A percentile compares a stretch with the other conserved stretches of the same genome.
Evolutionary conservation across 2,113 vertebrate species (phyloP).

Genomic region (Ursus arctos): DNA sequence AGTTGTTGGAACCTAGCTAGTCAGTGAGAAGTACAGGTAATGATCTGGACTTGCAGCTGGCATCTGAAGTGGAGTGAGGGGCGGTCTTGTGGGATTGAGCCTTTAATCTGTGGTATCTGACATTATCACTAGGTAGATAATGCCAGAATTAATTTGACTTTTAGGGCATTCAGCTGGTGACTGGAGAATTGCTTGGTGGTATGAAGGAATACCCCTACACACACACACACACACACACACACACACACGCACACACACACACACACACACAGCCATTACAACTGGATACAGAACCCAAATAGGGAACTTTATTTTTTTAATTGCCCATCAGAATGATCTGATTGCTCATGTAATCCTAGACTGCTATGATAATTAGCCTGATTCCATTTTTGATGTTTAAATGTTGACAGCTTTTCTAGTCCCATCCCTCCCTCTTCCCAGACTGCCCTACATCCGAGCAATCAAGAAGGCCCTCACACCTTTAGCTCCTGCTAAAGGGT

Average conservation of each 20-base stretch:
- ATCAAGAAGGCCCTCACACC: neutral
- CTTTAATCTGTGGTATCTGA: neutral
- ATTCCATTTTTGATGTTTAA: neutral
- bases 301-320: neutral
- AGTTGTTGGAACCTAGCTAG: neutral
- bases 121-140: neutral
- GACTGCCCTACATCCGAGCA: neutral
- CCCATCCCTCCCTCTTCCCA: neutral
- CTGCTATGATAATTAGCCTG: neutral
- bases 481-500: rapidly evolving
- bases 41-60: neutral
- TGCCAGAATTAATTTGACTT: neutral
- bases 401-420: neutral
- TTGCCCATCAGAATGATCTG: neutral
- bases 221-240: no score
- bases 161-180: neutral
- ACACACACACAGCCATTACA: neutral
- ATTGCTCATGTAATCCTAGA: neutral
- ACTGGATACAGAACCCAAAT: neutral
- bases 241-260: no score
- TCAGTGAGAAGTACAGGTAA: neutral
- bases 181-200: neutral
- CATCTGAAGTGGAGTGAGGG: neutral
- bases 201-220: neutral
- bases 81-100: neutral